Conservation (phyloP, 2,113 vertebrate genomes). For the Nymphicus hollandicus region DNA sequence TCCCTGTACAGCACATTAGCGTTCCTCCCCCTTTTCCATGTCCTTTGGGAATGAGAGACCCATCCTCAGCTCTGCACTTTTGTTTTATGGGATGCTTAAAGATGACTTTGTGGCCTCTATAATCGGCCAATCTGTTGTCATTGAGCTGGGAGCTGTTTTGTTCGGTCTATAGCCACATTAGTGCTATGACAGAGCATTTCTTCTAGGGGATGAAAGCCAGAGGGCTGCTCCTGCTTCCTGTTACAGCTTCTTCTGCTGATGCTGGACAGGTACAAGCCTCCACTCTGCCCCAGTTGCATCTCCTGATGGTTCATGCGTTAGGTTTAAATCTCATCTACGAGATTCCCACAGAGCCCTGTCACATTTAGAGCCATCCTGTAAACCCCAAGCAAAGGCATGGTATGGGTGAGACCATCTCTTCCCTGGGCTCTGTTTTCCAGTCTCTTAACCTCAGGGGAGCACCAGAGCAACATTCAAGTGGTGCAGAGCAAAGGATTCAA, state of each 20-base stretch:
- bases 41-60: neutral
- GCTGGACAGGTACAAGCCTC: neutral
- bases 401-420: neutral
- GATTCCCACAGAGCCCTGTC: fast-evolving
- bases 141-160: neutral
- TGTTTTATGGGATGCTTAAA: neutral
- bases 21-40: fast-evolving
- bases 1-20: neutral
- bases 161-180: fast-evolving
- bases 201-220: fast-evolving
- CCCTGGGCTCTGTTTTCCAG: neutral
- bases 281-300: too few relatives aligned
- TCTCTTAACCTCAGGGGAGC: neutral
- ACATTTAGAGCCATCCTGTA: fast-evolving
- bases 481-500: neutral
- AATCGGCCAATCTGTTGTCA: neutral
- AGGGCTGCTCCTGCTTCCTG: neutral
- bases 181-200: neutral
- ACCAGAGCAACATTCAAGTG: neutral
- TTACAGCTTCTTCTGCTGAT: neutral
- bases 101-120: neutral
- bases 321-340: neutral
- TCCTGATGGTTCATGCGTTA: fast-evolving
- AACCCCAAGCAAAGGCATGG: fast-evolving
- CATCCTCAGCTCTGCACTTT: neutral